Conservation (phyloP, 2,113 vertebrate genomes). For the Hirundichthys speculiger region DNA sequence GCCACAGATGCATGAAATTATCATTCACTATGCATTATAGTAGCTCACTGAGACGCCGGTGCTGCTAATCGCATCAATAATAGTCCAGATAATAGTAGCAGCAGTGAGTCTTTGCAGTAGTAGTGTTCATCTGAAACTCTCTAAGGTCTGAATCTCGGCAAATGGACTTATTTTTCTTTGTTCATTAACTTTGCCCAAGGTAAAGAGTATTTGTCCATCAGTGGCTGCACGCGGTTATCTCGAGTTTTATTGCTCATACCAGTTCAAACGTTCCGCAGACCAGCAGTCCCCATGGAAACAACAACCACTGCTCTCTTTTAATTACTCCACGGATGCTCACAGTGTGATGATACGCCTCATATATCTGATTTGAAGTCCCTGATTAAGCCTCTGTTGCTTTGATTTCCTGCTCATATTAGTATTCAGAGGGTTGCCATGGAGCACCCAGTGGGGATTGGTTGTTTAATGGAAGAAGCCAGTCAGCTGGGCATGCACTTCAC, state of each 20-base stretch:
- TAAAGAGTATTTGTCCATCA: no score
- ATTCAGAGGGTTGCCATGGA: slow-evolving; percentile 55
- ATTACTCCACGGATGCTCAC: slow-evolving; percentile 36
- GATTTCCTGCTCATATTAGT: slow-evolving; percentile 43
- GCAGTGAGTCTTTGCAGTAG: no score
- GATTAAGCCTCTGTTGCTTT: slow-evolving; percentile 52
- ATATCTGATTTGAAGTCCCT: slow-evolving; percentile 32
- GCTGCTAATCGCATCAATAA: no score
- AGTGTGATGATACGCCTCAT: slow-evolving; percentile 25
- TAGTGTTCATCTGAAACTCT: no score
- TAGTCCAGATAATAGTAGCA: no score
- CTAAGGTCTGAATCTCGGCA: no score
- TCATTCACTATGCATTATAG: no score
- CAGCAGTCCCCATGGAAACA: slow-evolving; percentile 49
- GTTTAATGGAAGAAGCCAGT: slow-evolving; percentile 56
- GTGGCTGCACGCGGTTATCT: slow-evolving; percentile 14
- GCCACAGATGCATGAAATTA: no score
- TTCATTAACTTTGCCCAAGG: no score
- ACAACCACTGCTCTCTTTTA: slow-evolving; percentile 30
- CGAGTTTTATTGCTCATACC: no score
- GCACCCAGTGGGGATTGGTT: slow-evolving; percentile 34
- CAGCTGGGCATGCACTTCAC: slow-evolving; percentile 47
- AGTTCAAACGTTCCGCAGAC: slow-evolving; percentile 7
- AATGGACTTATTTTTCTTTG: no score
- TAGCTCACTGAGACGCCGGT: no score